Evolutionary conservation across 2,888 invertebrate genomes (phyloP).

Genomic region (Electrophaes corylata): DNA sequence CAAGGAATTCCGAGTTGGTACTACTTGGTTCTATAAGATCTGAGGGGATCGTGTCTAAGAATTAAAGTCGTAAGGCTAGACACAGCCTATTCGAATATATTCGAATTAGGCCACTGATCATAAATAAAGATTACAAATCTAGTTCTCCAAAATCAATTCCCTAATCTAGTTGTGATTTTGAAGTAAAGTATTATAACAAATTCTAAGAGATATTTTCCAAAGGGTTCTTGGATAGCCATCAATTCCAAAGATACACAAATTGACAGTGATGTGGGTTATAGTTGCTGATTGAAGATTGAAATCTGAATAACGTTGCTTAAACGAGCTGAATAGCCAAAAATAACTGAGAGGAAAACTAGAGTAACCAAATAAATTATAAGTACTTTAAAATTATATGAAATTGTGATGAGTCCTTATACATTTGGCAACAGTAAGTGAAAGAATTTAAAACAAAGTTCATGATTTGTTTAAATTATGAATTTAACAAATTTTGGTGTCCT

Average conservation of each 20-base stretch:
- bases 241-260: conserved; percentile 40
- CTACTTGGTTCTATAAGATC: no score
- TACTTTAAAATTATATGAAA: no score
- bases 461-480: neutral
- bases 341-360: conserved; percentile 8
- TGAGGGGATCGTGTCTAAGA: no score
- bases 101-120: conserved; percentile 24
- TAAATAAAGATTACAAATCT: conserved; percentile 3
- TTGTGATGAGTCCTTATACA: no score
- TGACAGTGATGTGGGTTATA: conserved; percentile 40
- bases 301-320: conserved; percentile 31
- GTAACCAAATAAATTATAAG: neutral
- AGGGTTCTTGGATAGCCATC: conserved; percentile 31
- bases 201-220: conserved; percentile 32
- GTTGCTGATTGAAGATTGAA: conserved; percentile 37
- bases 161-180: conserved; percentile 16
- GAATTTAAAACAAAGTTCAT: neutral
- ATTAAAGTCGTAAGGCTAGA: no score
- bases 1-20: no score
- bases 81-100: neutral
- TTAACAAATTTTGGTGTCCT: neutral
- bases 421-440: neutral
- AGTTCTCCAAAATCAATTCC: no score
- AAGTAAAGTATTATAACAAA: conserved; percentile 22
- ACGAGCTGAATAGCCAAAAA: conserved; percentile 10